A percentile compares a stretch with the other conserved stretches of the same genome.
Evolutionary conservation across 2,797 vertebrate species (phyloP).

Genomic region (Pipistrellus kuhlii): DNA sequence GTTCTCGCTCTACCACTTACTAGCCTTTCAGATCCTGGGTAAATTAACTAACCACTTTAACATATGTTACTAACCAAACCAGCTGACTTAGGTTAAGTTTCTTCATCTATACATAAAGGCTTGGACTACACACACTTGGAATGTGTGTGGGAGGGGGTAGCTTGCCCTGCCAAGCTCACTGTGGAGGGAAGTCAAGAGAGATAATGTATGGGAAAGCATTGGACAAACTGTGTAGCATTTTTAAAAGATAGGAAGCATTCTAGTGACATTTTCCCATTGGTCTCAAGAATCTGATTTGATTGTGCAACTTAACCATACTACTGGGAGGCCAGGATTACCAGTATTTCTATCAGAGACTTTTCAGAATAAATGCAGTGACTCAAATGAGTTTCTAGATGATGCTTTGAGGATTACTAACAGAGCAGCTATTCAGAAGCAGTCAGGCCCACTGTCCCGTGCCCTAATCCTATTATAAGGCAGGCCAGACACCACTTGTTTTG

Average conservation of each 20-base stretch:
- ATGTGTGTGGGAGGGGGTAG: not conserved
- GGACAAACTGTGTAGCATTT: not conserved
- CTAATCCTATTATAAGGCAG: slow-evolving; percentile 66
- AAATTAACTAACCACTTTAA: not conserved
- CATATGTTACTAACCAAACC: not conserved
- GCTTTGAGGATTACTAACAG: slow-evolving; percentile 47
- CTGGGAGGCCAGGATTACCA: slow-evolving; percentile 34
- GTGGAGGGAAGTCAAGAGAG: not conserved
- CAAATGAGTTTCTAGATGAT: slow-evolving; percentile 44
- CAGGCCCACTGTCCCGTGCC: not conserved
- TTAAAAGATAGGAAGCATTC: not conserved
- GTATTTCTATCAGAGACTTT: slow-evolving; percentile 43
- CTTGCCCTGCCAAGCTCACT: not conserved
- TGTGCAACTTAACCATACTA: not conserved
- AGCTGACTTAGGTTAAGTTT: not conserved
- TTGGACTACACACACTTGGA: not conserved
- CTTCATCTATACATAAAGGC: not conserved
- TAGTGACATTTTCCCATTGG: slow-evolving; percentile 43
- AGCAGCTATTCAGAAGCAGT: slow-evolving; percentile 49
- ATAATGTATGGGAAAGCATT: not conserved
- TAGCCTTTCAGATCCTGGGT: not conserved
- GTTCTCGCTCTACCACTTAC: not conserved
- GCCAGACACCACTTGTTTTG: slow-evolving; percentile 53
- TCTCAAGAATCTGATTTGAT: slow-evolving; percentile 52
- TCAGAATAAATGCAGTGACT: slow-evolving; percentile 56